Conservation (phyloP, 2,888 invertebrate species). For the Octonoba sinensis region DNA sequence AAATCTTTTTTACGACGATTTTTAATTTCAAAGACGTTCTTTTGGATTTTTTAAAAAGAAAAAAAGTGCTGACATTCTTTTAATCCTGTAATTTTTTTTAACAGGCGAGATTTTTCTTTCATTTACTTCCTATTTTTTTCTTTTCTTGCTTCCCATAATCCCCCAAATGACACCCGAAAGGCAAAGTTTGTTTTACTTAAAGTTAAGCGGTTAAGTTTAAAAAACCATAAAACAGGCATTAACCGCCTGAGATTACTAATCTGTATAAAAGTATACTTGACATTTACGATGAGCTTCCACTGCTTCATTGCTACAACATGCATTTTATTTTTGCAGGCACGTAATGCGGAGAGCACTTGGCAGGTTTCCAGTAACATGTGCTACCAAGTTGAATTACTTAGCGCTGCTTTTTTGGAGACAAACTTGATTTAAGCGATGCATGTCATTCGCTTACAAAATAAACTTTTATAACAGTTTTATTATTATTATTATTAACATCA, state of each 20-base stretch:
- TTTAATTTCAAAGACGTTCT: no score
- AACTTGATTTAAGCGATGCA: neutral
- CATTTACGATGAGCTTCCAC: constrained; percentile 43
- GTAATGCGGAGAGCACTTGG: constrained; percentile 12
- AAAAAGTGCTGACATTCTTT: no score
- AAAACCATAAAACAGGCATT: constrained; percentile 32
- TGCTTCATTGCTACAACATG: neutral
- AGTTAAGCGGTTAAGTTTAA: constrained; percentile 36
- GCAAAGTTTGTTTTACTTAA: neutral
- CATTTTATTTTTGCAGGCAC: constrained; percentile 25
- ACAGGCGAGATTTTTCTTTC: neutral
- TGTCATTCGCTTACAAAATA: neutral
- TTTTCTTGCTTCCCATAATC: neutral
- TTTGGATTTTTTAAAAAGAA: no score
- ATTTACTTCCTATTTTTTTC: neutral
- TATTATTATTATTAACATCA: no score
- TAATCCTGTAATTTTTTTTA: neutral
- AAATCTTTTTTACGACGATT: no score
- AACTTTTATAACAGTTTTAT: neutral
- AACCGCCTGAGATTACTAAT: constrained; percentile 38
- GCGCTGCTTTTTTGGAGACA: neutral
- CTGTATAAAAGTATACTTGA: constrained; percentile 40
- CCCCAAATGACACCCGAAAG: neutral
- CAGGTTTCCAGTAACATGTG: constrained; percentile 20
- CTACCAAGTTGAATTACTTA: neutral